Percentiles rank a stretch among this genome's conserved stretches.
Evolutionary conservation across 2,888 invertebrate genomes (phyloP).

Genomic region (Cataglyphis altisquamis): DNA sequence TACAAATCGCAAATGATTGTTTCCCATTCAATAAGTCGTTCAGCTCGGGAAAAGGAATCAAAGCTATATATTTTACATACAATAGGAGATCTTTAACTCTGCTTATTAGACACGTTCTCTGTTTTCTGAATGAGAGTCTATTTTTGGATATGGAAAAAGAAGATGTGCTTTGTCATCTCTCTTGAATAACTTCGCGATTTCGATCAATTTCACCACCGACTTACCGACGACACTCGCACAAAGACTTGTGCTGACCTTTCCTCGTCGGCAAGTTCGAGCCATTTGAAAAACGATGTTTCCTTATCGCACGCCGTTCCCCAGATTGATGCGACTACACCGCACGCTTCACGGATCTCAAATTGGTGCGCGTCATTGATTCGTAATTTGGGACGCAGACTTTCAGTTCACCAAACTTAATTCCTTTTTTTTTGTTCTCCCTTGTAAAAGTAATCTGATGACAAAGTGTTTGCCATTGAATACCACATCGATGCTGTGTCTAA

Average conservation of each 20-base stretch:
- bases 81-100: background rate
- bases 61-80: background rate
- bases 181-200: constrained; percentile 30
- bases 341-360: constrained; percentile 22
- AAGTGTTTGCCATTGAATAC: background rate
- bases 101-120: background rate
- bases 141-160: background rate
- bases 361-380: constrained; percentile 40
- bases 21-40: background rate
- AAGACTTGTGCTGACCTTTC: constrained; percentile 31
- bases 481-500: background rate
- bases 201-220: constrained; percentile 14
- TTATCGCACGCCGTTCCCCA: constrained; percentile 32
- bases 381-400: constrained; percentile 18
- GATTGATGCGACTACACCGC: constrained; percentile 38
- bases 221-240: constrained; percentile 26
- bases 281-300: constrained; percentile 27
- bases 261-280: constrained; percentile 24
- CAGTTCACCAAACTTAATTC: constrained; percentile 12
- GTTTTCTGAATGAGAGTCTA: background rate
- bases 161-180: constrained; percentile 6
- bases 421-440: background rate
- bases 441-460: background rate
- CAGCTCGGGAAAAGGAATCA: background rate
- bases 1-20: background rate